Base-by-base conservation (phyloP, 2,888 invertebrate genomes). In the Caradrina kadenii region DNA sequence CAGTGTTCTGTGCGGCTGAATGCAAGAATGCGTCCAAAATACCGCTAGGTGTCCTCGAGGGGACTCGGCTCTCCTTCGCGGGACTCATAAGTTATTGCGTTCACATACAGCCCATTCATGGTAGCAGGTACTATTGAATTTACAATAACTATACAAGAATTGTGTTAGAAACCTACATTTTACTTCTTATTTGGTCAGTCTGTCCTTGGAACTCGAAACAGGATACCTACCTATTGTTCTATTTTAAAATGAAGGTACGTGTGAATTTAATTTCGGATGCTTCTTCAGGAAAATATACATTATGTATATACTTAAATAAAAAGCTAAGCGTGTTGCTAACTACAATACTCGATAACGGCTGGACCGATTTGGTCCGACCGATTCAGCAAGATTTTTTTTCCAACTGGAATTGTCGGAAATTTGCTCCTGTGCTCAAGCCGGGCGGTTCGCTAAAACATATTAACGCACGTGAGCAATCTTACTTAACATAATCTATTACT, bases 21-120 rank as follows among this genome's bases (percentile, higher is more conserved):
- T 66, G 39, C 42, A 80, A 80, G 90, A 91, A 91, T 90, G 90
- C 88, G 89, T 83, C 80, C 87, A 81, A 85, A 84, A 80, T 88
- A 90, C 91, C 91, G 91, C 88, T 91, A 92, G 31, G 70, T 73
- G 88, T 84, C 87, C 85, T 83, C 83, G 67, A 70, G 85, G 85
- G 82, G 72, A 55, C 73, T 64, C 45, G 64, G 73, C 58, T 69
- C 72, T 81, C 81, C 77, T 82, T 81, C 60, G 67, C 67, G 61
- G 73, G 63, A 56, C 76, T 84, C 82, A 83, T 85, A 76, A 63
- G 15, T 56, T 82, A 85, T 83, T 76, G 73, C 73, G 81, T 55
- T 19, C 86, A 80, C 85, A 79, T 68, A 65, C 73, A 6, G 15
- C 10, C 82, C 82, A 81, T 79, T 76, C 80, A 82, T 78, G 60